Conservation (phyloP, 2,797 vertebrate species). For the Octomys mimax region DNA sequence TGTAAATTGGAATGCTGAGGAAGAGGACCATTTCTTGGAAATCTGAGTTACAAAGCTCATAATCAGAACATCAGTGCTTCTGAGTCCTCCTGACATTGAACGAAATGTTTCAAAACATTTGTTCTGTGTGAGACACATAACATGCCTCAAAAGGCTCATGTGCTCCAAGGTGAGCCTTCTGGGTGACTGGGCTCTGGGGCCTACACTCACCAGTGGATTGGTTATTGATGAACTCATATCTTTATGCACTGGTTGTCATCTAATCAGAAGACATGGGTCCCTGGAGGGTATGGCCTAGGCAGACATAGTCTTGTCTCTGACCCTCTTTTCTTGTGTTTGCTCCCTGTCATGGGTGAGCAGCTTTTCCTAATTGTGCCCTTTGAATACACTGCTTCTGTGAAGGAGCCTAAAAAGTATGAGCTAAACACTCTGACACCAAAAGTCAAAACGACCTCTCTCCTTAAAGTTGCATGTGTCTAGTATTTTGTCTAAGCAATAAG, state of each 20-base stretch:
- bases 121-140: neutral
- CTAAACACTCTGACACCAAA: neutral
- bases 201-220: neutral
- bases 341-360: neutral
- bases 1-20: neutral
- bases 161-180: neutral
- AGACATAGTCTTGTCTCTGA: neutral
- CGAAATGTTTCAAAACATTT: neutral
- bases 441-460: neutral
- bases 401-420: neutral
- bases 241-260: neutral
- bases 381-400: neutral
- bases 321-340: neutral
- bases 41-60: neutral
- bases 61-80: neutral
- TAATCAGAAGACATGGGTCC: neutral
- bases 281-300: neutral
- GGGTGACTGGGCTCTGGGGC: neutral
- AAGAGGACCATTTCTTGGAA: neutral
- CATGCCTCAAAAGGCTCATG: neutral
- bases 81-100: neutral
- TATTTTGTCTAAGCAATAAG: neutral
- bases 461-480: no score
- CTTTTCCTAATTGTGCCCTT: neutral
- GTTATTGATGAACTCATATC: neutral